These are phyloP conservation scores for Pongo pygmaeus DNA, from an alignment of 2,113 vertebrate species.

Conservation along the genomic window DNA sequence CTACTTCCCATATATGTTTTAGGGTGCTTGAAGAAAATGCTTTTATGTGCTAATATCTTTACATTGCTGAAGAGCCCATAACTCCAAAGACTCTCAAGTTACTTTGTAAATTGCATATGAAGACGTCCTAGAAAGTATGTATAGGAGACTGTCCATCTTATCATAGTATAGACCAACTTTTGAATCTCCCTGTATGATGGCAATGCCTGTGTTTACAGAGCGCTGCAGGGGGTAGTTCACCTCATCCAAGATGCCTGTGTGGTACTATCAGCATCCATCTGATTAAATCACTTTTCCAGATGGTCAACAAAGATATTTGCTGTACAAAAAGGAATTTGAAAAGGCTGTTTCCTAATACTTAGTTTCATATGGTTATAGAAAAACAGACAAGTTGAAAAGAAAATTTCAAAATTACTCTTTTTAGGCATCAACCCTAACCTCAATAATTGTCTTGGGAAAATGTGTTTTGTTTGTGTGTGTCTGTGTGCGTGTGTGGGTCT, in stretches of 20 bases:
- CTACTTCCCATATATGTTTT: background rate
- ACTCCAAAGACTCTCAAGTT: background rate
- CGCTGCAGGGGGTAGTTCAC: accelerated
- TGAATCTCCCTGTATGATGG: accelerated
- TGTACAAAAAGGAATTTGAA: background rate
- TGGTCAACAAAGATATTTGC: background rate
- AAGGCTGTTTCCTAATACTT: background rate
- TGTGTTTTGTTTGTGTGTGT: background rate
- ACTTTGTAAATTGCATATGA: background rate
- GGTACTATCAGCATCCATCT: accelerated
- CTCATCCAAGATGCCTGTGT: accelerated
- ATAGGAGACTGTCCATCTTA: accelerated
- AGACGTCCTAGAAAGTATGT: no score
- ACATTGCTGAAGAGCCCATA: background rate
- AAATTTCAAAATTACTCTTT: background rate
- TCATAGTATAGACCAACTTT: accelerated
- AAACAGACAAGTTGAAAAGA: background rate
- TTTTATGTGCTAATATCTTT: background rate
- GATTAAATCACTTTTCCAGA: background rate
- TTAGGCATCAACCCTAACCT: background rate
- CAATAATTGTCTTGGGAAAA: background rate
- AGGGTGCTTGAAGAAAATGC: background rate
- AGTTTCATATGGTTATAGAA: background rate
- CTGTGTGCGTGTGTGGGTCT: background rate
- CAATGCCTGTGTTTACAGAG: accelerated